Conservation (phyloP, 2,888 invertebrate genomes). For the Sinohyriopsis cumingii region DNA sequence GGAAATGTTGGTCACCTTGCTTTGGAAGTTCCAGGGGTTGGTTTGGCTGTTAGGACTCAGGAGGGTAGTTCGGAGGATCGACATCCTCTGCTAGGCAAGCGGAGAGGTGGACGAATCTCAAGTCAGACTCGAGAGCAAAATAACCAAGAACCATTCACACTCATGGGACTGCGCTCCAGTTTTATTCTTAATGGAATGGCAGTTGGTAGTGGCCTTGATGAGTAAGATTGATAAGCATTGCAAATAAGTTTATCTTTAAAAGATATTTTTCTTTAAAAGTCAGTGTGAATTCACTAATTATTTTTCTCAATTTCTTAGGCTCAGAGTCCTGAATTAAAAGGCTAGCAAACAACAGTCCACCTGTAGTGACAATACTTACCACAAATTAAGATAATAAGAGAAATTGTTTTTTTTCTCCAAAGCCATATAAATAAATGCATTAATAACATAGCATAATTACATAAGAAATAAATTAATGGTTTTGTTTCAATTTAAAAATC, state of each 20-base stretch:
- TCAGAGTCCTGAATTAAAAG: too few species aligned
- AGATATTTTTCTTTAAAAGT: too few species aligned
- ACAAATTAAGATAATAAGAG: too few species aligned
- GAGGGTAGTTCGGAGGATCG: constrained; percentile 7
- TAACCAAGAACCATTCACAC: constrained; percentile 1
- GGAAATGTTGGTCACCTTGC: neutral
- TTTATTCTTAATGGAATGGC: constrained; percentile 39
- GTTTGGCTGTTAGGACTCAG: constrained; percentile 35
- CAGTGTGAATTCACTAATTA: too few species aligned
- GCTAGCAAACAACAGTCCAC: too few species aligned
- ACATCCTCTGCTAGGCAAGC: constrained; percentile 25
- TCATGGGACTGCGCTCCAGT: constrained; percentile 24
- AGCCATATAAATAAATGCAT: too few species aligned
- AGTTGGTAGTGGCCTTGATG: constrained; percentile 12
- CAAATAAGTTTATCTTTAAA: constrained; percentile 7
- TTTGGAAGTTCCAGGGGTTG: constrained; percentile 49
- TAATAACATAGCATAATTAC: too few species aligned
- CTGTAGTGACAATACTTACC: too few species aligned
- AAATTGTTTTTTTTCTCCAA: too few species aligned
- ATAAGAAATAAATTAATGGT: too few species aligned
- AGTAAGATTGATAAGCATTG: neutral
- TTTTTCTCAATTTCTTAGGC: too few species aligned
- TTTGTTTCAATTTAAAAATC: too few species aligned
- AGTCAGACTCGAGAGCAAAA: constrained; percentile 26
- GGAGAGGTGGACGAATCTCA: constrained; percentile 25